Base-by-base conservation (phyloP, 2,888 invertebrate genomes). In the Pseudanteris insignis region DNA sequence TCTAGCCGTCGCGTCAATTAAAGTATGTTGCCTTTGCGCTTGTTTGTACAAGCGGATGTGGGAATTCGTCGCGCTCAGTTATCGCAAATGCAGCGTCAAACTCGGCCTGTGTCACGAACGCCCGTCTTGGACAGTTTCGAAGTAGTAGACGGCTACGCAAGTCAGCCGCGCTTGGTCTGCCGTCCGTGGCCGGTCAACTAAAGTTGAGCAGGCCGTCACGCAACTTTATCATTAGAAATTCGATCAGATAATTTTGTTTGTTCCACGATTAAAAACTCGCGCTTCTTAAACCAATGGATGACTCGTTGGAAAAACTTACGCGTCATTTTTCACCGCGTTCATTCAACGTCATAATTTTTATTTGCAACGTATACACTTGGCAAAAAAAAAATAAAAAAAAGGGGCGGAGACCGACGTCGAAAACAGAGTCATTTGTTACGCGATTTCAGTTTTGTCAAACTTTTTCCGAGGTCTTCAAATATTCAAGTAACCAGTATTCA, bases 201-300 rank as follows among this genome's bases (percentile, higher is more conserved):
- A n/a, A n/a, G n/a, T n/a, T n/a, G n/a, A n/a, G n/a, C n/a, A 15
- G 28, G 32, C 50, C 58, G 65, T 68, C 76, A 77, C 77, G 77
- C 77, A 69, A 77, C 68, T 61, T 59, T 51, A 47, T 67, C 73
- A 74, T 78, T 77, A 74, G n/a, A 77, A 76, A 73, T 77, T 75
- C 77, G 69, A 77, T 78, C 78, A 71, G 76, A 77, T 78, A 77
- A 73, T 75, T 70, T 72, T 72, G 73, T 74, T 76, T 75, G 74
- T 70, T 69, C 64, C 63, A 57, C 74, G 74, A 78, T 76, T 73
- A 76, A 67, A 64, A 40, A 64, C 54, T n/a, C 66, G 66, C 69
- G 70, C 69, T 67, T 70, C 71, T 68, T 63, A 58, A 63, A 66
- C 61, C 62, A 33, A 54, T 58, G 36, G 12, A 47, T 25, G 37